phyloP scores from a whole-genome alignment of 2,113 vertebrate genomes.

The Baryphthengus martii region DNA sequence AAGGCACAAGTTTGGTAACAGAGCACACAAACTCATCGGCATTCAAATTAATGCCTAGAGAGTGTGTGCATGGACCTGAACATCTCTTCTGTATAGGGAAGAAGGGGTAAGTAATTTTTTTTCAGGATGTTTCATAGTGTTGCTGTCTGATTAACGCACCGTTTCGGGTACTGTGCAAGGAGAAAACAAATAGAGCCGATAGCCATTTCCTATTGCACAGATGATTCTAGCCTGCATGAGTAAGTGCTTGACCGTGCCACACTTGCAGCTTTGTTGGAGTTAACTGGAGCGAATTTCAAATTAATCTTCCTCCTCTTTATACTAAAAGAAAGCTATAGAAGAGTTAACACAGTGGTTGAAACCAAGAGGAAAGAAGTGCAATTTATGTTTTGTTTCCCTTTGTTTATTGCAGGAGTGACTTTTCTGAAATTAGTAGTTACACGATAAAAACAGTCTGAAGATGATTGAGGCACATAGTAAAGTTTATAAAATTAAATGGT shows the following conservation, averaged over 20 bases:
- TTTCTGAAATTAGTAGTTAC: neutral
- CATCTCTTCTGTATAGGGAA: neutral
- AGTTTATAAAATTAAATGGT: neutral
- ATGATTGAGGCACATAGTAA: neutral
- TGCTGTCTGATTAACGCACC: neutral
- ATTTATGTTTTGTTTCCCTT: neutral
- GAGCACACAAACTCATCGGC: neutral
- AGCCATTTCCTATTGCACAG: neutral
- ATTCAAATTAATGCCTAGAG: neutral
- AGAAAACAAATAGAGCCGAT: conserved; percentile 11
- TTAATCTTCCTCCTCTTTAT: neutral
- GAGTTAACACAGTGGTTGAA: neutral
- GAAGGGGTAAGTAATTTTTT: neutral
- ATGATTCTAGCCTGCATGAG: neutral
- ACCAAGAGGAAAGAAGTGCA: neutral
- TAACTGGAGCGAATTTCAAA: neutral
- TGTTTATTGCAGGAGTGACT: neutral
- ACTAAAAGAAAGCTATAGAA: neutral
- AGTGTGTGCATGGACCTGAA: neutral
- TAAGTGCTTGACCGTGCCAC: neutral
- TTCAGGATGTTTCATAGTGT: neutral
- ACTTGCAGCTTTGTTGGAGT: neutral
- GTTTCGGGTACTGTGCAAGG: neutral
- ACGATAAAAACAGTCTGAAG: neutral
- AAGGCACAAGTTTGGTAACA: neutral